Evolutionary conservation across 2,113 vertebrate genomes (phyloP), one percentile per base, ranked within the genome.

Genomic region (Cyphomyrus discorhynchus): DNA sequence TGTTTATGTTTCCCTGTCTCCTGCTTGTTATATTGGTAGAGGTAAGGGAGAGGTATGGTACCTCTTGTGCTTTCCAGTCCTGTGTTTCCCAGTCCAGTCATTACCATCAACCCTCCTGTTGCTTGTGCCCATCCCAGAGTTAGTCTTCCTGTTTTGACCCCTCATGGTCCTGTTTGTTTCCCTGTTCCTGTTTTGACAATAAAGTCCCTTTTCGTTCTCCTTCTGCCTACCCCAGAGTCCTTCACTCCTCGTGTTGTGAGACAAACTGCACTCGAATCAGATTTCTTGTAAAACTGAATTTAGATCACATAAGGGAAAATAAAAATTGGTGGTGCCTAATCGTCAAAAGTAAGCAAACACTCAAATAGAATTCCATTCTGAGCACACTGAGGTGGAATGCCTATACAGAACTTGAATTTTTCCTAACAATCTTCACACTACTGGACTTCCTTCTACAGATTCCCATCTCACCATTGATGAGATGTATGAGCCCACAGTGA

Each of bases 221-320:
- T n/a, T 24, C 21, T 2, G 2, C 56, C 56, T 62, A 24, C 56
- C 56, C 7, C 56, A 62, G 56, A 62, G 56, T 62, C 24, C 56
- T n/a, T n/a, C 7, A n/a, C n/a, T n/a, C 56, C 56, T n/a, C 2
- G 24, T 74, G 66, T 5, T 35, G 9, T 13, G 31, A 82, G 13
- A 42, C 42, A 82, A 42, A 82, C 77, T 82, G 39, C 39, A 82
- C 19, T 80, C n/a, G 5, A 80, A 39, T 80, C 27, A 39, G 10
- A 77, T 39, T 89, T 39, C 50, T 89, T 89, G 35, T 89, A 66
- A 58, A 86, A 85, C n/a, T 11, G 45, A 15, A 50, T 86, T 66
- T 84, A 80, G 58, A 35, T 87, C 35, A 80, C 15, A 85, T 46
- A 53, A 49, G 49, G n/a, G 3, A 86, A 31, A 85, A 70, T 42